These are phyloP conservation scores for Acomys russatus DNA, from an alignment of 2,797 vertebrate genomes.

Conservation along the genomic window DNA sequence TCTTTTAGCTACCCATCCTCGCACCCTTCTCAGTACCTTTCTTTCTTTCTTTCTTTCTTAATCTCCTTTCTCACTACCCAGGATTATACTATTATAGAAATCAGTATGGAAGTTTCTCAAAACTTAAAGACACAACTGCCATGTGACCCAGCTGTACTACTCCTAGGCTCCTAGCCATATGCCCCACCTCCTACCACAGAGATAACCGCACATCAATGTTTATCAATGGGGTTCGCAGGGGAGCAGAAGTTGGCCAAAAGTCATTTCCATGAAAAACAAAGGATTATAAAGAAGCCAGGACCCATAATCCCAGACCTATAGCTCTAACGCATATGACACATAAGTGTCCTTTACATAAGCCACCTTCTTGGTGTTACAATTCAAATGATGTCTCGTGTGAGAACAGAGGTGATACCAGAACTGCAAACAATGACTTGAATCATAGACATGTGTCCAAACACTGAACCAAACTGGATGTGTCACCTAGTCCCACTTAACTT, in stretches of 20 bases:
- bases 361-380: background rate
- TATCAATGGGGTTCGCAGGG: background rate
- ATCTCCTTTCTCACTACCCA: slow-evolving; percentile 2
- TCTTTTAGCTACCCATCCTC: background rate
- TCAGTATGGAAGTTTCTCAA: background rate
- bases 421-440: background rate
- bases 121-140: background rate
- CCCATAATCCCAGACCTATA: background rate
- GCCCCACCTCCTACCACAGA: background rate
- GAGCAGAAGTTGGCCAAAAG: background rate
- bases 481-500: background rate
- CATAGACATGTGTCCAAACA: slow-evolving; percentile 18
- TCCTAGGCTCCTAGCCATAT: background rate
- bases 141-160: background rate
- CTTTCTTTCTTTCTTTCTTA: background rate
- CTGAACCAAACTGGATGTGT: background rate
- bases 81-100: background rate
- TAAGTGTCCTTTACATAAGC: background rate
- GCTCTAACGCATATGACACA: background rate
- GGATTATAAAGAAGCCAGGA: background rate
- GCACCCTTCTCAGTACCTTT: background rate
- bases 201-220: background rate
- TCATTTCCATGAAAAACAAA: background rate
- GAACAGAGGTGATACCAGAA: background rate
- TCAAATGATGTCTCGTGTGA: background rate